Evolutionary conservation across 1,140 invertebrate genomes (phyloP).

Genomic region (Nautilus pompilius): DNA sequence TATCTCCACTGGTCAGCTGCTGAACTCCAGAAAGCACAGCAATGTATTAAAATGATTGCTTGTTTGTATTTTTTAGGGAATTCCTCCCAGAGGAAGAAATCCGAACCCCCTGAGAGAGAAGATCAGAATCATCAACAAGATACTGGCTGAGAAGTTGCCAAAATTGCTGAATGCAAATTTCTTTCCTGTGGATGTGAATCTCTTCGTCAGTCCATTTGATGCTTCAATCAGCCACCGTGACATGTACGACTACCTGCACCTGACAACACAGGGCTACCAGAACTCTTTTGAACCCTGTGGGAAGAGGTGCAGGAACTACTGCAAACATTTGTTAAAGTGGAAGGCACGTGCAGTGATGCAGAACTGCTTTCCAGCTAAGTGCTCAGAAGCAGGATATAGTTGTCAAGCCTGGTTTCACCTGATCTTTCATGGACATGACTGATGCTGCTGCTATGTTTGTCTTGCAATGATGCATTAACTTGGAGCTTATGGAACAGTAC

Average conservation of each 20-base stretch:
- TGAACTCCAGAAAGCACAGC: too few species aligned
- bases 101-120: slow-evolving; percentile 76
- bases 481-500: too few species aligned
- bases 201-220: slow-evolving; percentile 67
- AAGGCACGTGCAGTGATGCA: too few species aligned
- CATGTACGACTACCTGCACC: slow-evolving; percentile 85
- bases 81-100: slow-evolving; percentile 78
- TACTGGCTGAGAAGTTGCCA: slow-evolving; percentile 64
- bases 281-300: slow-evolving; percentile 60
- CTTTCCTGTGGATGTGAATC: slow-evolving; percentile 64
- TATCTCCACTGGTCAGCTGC: too few species aligned
- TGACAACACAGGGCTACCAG: slow-evolving; percentile 76
- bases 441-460: too few species aligned
- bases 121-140: slow-evolving; percentile 70
- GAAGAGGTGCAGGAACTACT: slow-evolving; percentile 50
- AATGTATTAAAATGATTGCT: too few species aligned
- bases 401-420: too few species aligned
- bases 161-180: slow-evolving; percentile 63
- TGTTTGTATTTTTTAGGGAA: slow-evolving; percentile 63
- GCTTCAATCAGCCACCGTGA: slow-evolving; percentile 80
- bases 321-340: slow-evolving; percentile 46
- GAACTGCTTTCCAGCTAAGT: too few species aligned
- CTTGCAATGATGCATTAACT: too few species aligned
- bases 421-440: too few species aligned
- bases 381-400: too few species aligned